Evolutionary conservation across 2,888 invertebrate genomes (phyloP), one percentile per base, ranked within the genome.

Genomic region (Melinaea marsaeus): DNA sequence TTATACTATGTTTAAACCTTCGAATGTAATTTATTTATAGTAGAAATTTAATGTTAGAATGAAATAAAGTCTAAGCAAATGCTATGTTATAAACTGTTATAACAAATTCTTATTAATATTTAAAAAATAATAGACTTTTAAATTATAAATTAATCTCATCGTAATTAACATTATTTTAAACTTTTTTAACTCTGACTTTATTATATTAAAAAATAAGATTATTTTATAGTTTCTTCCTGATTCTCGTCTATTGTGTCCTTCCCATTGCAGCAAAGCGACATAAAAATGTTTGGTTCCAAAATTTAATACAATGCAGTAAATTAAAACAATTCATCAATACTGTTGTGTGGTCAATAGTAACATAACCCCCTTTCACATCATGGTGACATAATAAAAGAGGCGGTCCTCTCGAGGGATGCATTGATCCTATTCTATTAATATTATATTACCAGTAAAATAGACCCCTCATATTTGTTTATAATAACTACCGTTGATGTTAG

Each of bases 341-440:
- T 83, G 80, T 82, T 79, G 82, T 63, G 84, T 80, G 81, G 80
- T 79, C 74, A 79, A 84, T 83, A 85, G 84, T 86, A 85, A 86
- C 86, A 84, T 80, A 78, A 75, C 81, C 83, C 85, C 77, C 78
- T 78, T 84, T 82, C 84, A 85, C 87, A 85, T 84, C 84, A 85
- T 77, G 84, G 85, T 79, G 79, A 80, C 79, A 83, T 84, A 81
- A 80, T 84, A 82, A 78, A 81, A 81, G 76, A 75, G 75, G 76
- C 68, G 80, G 79, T 76, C 75, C 78, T 77, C 87, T 84, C 86
- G 54, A 60, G 86, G 85, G 89, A 81, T 70, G 77, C 86, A 87
- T 89, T 83, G 81, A 83, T 87, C 83, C 81, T 82, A 77, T 77
- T 84, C 79, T 78, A 85, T 88, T 86, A 87, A 88, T 87, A 86